Percentiles rank a stretch among this genome's conserved stretches.
phyloP scores from a whole-genome alignment of 2,888 invertebrate species.

The Halictus ligatus region DNA sequence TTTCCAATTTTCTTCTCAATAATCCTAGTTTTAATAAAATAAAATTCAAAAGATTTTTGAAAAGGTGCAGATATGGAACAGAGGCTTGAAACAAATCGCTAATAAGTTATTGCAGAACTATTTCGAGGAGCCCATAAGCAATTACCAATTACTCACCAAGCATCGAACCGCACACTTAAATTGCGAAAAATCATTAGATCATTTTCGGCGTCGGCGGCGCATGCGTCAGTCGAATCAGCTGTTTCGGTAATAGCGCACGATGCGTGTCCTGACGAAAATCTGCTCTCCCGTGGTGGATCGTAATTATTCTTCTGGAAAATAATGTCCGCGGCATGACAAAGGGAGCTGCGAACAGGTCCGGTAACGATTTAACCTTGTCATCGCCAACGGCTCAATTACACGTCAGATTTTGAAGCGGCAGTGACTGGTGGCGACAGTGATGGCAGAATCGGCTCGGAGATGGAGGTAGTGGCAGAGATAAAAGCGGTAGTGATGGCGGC shows the following conservation, averaged over 20 bases:
- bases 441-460: neutral
- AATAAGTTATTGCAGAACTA: neutral
- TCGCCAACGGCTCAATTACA: slow-evolving; percentile 10
- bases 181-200: slow-evolving; percentile 18
- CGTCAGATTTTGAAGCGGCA: slow-evolving; percentile 22
- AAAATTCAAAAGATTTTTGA: neutral
- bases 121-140: neutral
- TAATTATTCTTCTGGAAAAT: neutral
- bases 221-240: slow-evolving; percentile 40
- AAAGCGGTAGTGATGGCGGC: slow-evolving; percentile 36
- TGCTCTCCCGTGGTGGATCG: neutral
- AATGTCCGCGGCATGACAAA: neutral
- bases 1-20: neutral
- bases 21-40: neutral
- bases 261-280: neutral
- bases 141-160: neutral
- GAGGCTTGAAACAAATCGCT: neutral
- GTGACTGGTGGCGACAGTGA: slow-evolving; percentile 28
- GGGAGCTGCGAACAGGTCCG: neutral
- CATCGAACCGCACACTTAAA: neutral
- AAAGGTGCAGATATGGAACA: neutral
- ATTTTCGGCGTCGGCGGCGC: neutral
- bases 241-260: slow-evolving; percentile 12
- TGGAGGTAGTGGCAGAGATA: slow-evolving; percentile 15
- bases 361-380: slow-evolving; percentile 17